A percentile compares a stretch with the other conserved stretches of the same genome.
Conservation (phyloP, 2,888 invertebrate genomes). For the Lasioglossum zephyrum region DNA sequence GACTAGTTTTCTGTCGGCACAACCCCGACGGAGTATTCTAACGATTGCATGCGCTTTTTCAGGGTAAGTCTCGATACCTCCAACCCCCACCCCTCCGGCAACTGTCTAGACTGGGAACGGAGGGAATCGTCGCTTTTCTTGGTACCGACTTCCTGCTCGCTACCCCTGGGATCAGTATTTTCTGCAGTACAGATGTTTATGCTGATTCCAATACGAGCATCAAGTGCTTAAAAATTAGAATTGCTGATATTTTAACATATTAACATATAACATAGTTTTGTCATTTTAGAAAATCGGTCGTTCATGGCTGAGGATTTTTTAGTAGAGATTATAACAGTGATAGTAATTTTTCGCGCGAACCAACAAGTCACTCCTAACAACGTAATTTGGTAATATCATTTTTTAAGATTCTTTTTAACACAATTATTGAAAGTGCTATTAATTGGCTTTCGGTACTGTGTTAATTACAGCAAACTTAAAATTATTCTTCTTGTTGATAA, state of each 20-base stretch:
- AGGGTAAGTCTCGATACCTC: conserved; percentile 35
- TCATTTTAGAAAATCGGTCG: not conserved
- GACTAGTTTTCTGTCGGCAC: conserved; percentile 71
- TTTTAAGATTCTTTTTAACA: not conserved
- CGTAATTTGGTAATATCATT: not conserved
- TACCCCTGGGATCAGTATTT: not conserved
- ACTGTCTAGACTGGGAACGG: conserved; percentile 7
- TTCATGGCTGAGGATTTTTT: not conserved
- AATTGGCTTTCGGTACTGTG: not conserved
- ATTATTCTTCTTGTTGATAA: too few relatives aligned
- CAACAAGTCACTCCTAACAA: not conserved
- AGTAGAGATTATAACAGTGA: not conserved
- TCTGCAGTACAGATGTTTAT: not conserved
- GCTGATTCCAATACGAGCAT: not conserved
- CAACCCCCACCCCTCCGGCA: not conserved
- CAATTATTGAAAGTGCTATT: not conserved
- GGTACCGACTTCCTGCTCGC: not conserved
- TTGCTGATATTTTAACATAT: not conserved
- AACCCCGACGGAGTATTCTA: conserved; percentile 61
- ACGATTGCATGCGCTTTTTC: conserved; percentile 34
- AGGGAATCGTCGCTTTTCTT: not conserved
- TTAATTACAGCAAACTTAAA: not conserved
- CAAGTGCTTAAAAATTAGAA: not conserved
- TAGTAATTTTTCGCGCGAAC: not conserved
- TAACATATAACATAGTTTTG: not conserved